A percentile compares a stretch with the other conserved stretches of the same genome.
These are phyloP conservation scores for Myopa testacea DNA, from an alignment of 2,888 invertebrate species.

Conservation along the genomic window DNA sequence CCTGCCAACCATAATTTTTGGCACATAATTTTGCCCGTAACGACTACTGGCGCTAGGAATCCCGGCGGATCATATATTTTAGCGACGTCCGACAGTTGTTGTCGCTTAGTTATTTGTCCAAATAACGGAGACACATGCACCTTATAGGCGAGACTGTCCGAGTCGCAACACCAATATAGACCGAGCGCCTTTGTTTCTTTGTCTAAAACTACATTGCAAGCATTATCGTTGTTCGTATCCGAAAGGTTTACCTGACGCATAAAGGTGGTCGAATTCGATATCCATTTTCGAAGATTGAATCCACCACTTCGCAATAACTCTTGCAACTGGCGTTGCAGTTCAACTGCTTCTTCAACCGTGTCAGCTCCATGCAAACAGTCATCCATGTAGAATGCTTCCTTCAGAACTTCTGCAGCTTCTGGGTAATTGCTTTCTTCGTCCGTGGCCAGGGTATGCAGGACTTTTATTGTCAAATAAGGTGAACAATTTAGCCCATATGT, in stretches of 20 bases:
- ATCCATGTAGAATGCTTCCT: slow-evolving; percentile 44
- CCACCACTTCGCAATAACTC: neutral
- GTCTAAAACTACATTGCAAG: slow-evolving; percentile 4
- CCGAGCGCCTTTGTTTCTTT: neutral
- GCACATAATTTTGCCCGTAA: too few relatives aligned
- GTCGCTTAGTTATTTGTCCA: too few relatives aligned
- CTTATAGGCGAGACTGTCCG: too few relatives aligned
- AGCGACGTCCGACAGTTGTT: too few relatives aligned
- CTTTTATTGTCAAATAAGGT: slow-evolving; percentile 1
- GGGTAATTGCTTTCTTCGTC: slow-evolving; percentile 18
- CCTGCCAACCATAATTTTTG: slow-evolving; percentile 8
- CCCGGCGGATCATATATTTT: too few relatives aligned
- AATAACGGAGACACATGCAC: too few relatives aligned
- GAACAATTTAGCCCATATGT: slow-evolving; percentile 7
- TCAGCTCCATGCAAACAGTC: slow-evolving; percentile 37
- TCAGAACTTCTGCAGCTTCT: slow-evolving; percentile 33
- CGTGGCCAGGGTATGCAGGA: slow-evolving; percentile 2
- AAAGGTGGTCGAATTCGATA: neutral
- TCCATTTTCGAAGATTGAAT: slow-evolving; percentile 6
- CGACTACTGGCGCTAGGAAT: too few relatives aligned
- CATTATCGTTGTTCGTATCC: neutral
- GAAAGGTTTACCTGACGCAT: slow-evolving; percentile 14
- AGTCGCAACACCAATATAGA: too few relatives aligned
- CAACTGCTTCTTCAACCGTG: too few relatives aligned
- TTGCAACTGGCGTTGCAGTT: slow-evolving; percentile 4